Evolutionary conservation across 2,113 vertebrate genomes (phyloP), one percentile per base, ranked within the genome.

Genomic region (Panthera uncia): DNA sequence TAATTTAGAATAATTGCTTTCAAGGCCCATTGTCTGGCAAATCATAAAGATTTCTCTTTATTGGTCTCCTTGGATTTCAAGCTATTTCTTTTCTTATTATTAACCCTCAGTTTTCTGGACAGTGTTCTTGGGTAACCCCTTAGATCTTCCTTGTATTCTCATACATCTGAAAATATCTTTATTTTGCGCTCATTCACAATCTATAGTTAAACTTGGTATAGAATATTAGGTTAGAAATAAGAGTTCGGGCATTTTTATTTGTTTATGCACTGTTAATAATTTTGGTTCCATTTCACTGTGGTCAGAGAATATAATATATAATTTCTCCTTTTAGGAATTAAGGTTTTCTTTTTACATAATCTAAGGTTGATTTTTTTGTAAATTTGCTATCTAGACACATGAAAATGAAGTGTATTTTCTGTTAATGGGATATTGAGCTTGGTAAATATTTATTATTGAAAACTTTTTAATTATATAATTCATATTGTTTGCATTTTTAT

Each of bases 1-100:
- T 92, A 90, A 92, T 93, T 93, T 95, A 74, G 76, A 96, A 83
- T 84, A 87, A 79, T 68, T 87, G 80, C 97, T 94, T 89, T 90
- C 83, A 89, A 97, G 90, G 86, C 14, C 71, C 52, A 10, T 55
- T 87, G 38, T 9, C 57, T 9, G 21, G 57, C 57, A 61, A 23
- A 8, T 61, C 57, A 61, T 61, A 61, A 61, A 61, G 57, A 69
- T 82, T 92, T 84, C 89, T 92, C 61, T 80, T 95, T 84, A 55
- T 57, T 96, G 52, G 63, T 83, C 74, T 97, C 80, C 57, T 86
- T 92, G 63, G 79, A 71, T 84, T 87, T 81, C 92, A 95, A 76
- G 65, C 65, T 73, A 57, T 90, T 68, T 65, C 88, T 61, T 74
- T 91, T 80, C 29, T 71, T 71, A 25, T 45, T 55, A 63, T 94